Percentiles rank a stretch among this genome's conserved stretches.
phyloP scores from a whole-genome alignment of 2,888 invertebrate species.

The Philopedon plagiatum region DNA sequence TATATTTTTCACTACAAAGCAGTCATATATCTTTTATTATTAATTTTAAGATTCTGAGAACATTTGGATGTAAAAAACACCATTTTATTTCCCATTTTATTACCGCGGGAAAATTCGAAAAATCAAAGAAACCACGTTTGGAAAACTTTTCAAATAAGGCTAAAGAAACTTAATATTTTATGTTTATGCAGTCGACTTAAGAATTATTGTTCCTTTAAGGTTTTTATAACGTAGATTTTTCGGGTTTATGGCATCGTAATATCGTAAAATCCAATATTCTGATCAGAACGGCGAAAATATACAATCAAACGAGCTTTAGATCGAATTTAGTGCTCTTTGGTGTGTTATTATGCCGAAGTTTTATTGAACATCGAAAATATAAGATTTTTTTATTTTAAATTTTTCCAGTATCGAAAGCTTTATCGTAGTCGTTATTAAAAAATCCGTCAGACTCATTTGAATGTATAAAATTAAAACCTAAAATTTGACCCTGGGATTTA shows the following conservation, averaged over 20 bases:
- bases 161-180: slow-evolving; percentile 38
- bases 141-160: slow-evolving; percentile 29
- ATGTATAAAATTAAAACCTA: too few relatives aligned
- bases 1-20: too few relatives aligned
- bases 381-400: slow-evolving; percentile 16
- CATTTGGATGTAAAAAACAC: not conserved
- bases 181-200: slow-evolving; percentile 41
- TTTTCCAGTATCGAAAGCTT: not conserved
- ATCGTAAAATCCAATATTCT: slow-evolving; percentile 45
- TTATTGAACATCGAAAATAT: slow-evolving; percentile 17
- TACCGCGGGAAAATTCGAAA: not conserved
- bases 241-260: slow-evolving; percentile 45
- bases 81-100: not conserved
- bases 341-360: slow-evolving; percentile 31
- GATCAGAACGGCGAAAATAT: slow-evolving; percentile 40
- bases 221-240: slow-evolving; percentile 45
- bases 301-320: slow-evolving; percentile 29
- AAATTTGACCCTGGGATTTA: too few relatives aligned
- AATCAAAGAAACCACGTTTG: not conserved
- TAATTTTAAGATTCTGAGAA: not conserved
- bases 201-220: slow-evolving; percentile 45
- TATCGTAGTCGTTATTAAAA: not conserved
- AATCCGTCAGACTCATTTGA: too few relatives aligned
- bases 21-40: too few relatives aligned
- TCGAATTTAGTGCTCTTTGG: slow-evolving; percentile 37